Evolutionary conservation across 64 coral and sea anemone genomes (phyloP), one percentile per base, ranked within the genome.

Genomic region (Dendronephthya gigantea): DNA sequence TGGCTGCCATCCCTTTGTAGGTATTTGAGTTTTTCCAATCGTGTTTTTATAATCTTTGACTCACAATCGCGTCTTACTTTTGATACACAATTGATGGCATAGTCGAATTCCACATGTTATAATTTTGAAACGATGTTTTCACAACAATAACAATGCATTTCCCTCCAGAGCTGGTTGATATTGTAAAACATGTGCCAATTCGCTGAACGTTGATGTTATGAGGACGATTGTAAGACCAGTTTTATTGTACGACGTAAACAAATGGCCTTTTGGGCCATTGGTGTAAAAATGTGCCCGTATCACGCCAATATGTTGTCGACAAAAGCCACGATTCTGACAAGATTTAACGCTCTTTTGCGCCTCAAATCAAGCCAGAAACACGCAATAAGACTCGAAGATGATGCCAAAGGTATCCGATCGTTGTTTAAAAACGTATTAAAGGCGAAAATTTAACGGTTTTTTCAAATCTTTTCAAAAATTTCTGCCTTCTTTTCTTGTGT

Each of bases 381-480:
- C 15, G 27, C 30, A 28, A 2, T 34, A 39, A 16, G 72, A 16
- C 15, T 34, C 30, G 30, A 34, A 79, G 17, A 34, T 15, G 13
- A 29, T 33, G 9, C 72, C 29, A 27, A 62, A 27, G 25, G 19
- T 27, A n/a, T 62, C 25, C 25, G 25, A n/a, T 62, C 25, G 19
- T n/a, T 22, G 17, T n/a, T n/a, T n/a, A 62, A 27, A 23, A 7
- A 62, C 55, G 19, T n/a, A 62, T 7, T 23, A 62, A 62, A 7
- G 25, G 19, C 55, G 25, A 62, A 79, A 79, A 33, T 79, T 11
- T 33, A 79, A 79, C 30, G 36, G 72, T 36, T 79, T 35, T 79
- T 79, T 0, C 6, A n/a, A 79, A 79, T 79, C 72, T 79, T 36
- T 79, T 79, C 72, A 79, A 79, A 79, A 36, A 39, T 33, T 79